These are phyloP conservation scores for Hydractinia echinata DNA, from an alignment of 30 jellyfish, hydroid and myxozoan species.

Conservation along the genomic window DNA sequence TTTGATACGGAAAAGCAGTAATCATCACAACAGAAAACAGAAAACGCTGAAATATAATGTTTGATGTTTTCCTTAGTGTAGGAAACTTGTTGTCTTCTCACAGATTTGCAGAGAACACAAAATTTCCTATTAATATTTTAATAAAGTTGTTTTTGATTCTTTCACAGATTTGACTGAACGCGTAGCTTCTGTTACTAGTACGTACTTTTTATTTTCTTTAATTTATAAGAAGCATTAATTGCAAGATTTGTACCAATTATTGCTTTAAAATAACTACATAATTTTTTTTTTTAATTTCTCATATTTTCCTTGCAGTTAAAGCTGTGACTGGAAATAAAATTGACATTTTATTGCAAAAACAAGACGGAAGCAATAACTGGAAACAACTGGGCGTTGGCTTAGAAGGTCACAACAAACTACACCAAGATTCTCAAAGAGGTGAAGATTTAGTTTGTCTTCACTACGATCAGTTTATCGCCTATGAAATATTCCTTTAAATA, in stretches of 20 bases:
- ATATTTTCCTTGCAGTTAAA: background rate
- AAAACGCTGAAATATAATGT: too few relatives aligned
- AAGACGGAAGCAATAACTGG: constrained; percentile 49
- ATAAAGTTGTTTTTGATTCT: background rate
- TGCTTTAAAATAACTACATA: background rate
- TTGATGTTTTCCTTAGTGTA: too few relatives aligned
- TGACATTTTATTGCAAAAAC: constrained; percentile 45
- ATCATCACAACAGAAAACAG: too few relatives aligned
- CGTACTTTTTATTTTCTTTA: background rate
- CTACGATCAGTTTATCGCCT: too few relatives aligned
- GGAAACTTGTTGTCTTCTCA: too few relatives aligned
- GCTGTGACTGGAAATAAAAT: constrained; percentile 35
- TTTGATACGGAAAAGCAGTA: too few relatives aligned
- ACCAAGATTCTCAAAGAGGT: constrained; percentile 57
- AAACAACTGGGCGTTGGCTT: constrained; percentile 47
- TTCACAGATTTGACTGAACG: constrained; percentile 31
- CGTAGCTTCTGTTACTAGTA: constrained; percentile 31
- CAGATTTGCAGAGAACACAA: too few relatives aligned
- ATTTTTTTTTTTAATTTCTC: too few relatives aligned
- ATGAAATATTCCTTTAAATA: too few relatives aligned
- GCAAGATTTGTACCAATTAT: background rate
- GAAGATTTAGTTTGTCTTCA: background rate
- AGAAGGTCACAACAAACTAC: constrained; percentile 38
- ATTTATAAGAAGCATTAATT: background rate
- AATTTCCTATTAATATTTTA: too few relatives aligned